Evolutionary conservation across 2,888 invertebrate species (phyloP), one percentile per base, ranked within the genome.

Genomic region (Diadromus collaris): DNA sequence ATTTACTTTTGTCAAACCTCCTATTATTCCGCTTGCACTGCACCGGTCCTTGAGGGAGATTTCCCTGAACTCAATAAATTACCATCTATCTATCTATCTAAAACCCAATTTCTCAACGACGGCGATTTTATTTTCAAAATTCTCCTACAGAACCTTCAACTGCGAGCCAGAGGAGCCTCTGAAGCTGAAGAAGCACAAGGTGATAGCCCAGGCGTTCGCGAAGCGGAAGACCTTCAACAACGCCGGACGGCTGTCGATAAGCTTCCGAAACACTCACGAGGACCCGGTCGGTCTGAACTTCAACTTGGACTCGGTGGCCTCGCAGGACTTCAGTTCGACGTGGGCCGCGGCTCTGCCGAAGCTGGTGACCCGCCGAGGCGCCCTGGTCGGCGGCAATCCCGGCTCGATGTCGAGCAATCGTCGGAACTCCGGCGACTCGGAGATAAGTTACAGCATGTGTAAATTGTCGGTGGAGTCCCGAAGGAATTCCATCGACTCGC

Each of bases 291-390:
- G 96, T 2, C 91, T 97, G 51, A 94, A 95, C 85, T 95, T 95
- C 82, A 95, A 95, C 86, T 86, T 95, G 63, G 95, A 96, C 87
- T 95, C 95, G 63, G 94, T 94, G 10, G 96, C 95, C 69, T 96
- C 96, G 78, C 95, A 95, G 83, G 97, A 97, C 85, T 93, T 98
- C 68, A 97, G 97, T 73, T 97, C 98, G 0, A 96, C 97, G 0
- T 98, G 97, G 97, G 97, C 97, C 51, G 97, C 96, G 70, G 97
- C 97, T 82, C 92, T 98, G 81, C 98, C 98, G 0, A 95, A 97
- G 83, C 94, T 98, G 87, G 95, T 98, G 1, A 94, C 95, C 7
- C 93, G 98, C 2, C 93, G 98, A 85, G 96, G 96, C 85, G 98
- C 97, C 0, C 92, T 98, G 13, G 95, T 94, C 79, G 93, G 94